These are phyloP conservation scores for Phasia obesa DNA, from an alignment of 2,888 invertebrate genomes.

Conservation along the genomic window DNA sequence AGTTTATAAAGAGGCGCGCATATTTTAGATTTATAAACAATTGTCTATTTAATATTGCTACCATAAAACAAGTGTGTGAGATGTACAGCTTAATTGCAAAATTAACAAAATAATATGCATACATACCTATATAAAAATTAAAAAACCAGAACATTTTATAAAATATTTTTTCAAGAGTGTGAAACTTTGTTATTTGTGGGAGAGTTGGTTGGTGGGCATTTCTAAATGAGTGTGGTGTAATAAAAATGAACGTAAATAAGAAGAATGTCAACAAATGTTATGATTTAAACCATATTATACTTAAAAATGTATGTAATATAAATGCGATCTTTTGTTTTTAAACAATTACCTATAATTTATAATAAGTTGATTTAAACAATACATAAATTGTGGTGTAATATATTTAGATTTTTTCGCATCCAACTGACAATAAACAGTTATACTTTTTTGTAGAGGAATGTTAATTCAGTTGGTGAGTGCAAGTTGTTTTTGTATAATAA, in stretches of 20 bases:
- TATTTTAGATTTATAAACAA: slow-evolving; percentile 28
- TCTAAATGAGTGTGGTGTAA: not conserved
- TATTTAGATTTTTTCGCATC: not conserved
- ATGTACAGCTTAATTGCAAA: slow-evolving; percentile 24
- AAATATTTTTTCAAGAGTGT: not conserved
- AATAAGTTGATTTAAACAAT: not conserved
- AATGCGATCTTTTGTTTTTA: not conserved
- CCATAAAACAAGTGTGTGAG: slow-evolving; percentile 36
- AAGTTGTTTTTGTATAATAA: slow-evolving; percentile 8
- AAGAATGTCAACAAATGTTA: not conserved
- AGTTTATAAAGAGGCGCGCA: slow-evolving; percentile 44
- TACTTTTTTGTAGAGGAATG: not conserved
- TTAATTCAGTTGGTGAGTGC: slow-evolving; percentile 13
- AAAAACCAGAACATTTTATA: slow-evolving; percentile 55
- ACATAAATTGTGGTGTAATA: not conserved
- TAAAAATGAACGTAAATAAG: not conserved
- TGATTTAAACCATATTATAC: not conserved
- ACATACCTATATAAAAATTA: not conserved
- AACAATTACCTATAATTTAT: not conserved
- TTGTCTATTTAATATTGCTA: slow-evolving; percentile 13
- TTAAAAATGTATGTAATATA: not conserved
- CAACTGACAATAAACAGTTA: slow-evolving; percentile 18
- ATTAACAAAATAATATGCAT: not conserved
- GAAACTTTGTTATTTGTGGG: not conserved
- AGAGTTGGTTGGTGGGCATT: slow-evolving; percentile 3